These are phyloP conservation scores for Salminus brasiliensis DNA, from an alignment of 2,113 vertebrate genomes.

Conservation along the genomic window DNA sequence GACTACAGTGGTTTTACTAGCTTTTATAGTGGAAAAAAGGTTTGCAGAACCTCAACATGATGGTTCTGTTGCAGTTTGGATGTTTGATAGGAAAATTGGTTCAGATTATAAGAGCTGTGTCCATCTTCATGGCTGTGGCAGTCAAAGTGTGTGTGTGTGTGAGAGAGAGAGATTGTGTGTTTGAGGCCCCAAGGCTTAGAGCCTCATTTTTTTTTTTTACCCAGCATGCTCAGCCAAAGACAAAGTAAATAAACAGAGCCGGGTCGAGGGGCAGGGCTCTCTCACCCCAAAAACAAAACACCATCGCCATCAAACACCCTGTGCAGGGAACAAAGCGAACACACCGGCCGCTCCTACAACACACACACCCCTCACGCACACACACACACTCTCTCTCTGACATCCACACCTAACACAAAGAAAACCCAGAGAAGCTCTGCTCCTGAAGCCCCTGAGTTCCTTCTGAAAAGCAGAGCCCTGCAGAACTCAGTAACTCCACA, in stretches of 20 bases:
- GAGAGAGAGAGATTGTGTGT: constrained; percentile 46
- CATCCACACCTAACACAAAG: no score
- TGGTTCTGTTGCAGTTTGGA: no score
- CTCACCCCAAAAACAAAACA: constrained; percentile 80
- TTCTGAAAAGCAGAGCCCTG: background rate
- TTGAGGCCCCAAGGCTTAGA: no score
- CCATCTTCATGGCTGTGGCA: background rate
- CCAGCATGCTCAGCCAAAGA: constrained; percentile 76
- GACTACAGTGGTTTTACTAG: no score
- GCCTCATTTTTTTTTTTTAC: constrained; percentile 68
- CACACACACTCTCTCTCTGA: background rate
- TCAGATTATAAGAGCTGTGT: no score
- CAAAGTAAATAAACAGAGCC: constrained; percentile 83
- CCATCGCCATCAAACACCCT: constrained; percentile 76
- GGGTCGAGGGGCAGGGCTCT: constrained; percentile 76
- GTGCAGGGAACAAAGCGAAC: constrained; percentile 75
- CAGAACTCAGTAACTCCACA: background rate
- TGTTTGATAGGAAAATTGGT: no score
- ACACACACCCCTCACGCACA: constrained; percentile 41
- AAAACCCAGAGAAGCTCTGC: no score
- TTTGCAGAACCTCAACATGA: no score
- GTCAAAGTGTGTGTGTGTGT: constrained; percentile 55
- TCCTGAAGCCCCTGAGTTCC: no score
- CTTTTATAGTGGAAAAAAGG: no score
- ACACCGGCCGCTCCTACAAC: constrained; percentile 54